Evolutionary conservation across 2,888 invertebrate species (phyloP).

Genomic region (Eupithecia pulchellata): DNA sequence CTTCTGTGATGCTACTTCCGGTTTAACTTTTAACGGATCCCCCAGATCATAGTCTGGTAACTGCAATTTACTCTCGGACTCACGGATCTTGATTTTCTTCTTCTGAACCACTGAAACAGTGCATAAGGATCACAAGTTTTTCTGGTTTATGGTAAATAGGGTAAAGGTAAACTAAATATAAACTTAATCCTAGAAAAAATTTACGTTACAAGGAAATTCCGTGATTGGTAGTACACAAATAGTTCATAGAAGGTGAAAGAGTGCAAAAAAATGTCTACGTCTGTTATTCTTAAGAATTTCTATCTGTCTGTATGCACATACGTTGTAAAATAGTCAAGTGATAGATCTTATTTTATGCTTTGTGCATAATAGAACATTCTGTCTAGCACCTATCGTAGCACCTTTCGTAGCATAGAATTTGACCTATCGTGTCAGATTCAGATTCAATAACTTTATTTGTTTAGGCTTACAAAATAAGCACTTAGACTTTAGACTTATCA

Average conservation of each 20-base stretch:
- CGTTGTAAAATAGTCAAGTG: too few species aligned
- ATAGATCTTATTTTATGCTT: too few species aligned
- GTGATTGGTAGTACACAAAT: neutral
- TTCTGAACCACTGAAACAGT: conserved; percentile 31
- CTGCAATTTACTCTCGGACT: conserved; percentile 43
- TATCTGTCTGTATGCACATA: too few species aligned
- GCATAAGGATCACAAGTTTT: neutral
- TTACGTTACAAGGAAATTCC: neutral
- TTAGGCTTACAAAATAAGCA: too few species aligned
- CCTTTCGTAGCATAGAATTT: neutral
- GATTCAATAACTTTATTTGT: too few species aligned
- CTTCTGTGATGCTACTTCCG: conserved; percentile 73
- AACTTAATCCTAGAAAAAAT: neutral
- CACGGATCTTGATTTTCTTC: conserved; percentile 65
- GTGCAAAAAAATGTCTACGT: too few species aligned
- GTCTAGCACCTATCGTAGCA: neutral
- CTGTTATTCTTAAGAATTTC: too few species aligned
- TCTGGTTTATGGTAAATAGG: neutral
- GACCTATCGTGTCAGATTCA: too few species aligned
- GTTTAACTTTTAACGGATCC: conserved; percentile 76
- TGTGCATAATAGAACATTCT: too few species aligned
- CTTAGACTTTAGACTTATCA: too few species aligned
- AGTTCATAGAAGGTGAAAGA: too few species aligned
- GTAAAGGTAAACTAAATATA: neutral
- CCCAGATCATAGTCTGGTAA: conserved; percentile 25